phyloP scores from a whole-genome alignment of 2,797 vertebrate genomes.

The Epinephelus coioides region DNA sequence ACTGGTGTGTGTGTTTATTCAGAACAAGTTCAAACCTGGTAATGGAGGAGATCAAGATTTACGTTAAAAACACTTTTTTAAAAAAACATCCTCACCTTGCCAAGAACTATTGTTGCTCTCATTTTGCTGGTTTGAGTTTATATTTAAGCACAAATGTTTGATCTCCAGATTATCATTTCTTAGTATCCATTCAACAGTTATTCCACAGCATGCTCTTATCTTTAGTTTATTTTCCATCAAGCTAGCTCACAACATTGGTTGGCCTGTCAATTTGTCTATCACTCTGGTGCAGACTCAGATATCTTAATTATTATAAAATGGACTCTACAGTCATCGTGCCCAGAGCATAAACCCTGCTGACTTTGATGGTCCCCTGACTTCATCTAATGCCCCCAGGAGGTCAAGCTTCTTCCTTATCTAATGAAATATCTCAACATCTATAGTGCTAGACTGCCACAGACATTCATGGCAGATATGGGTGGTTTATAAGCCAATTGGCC shows the following conservation, averaged over 20 bases:
- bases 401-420: background rate
- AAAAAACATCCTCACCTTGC: background rate
- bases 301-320: background rate
- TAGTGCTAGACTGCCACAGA: too few relatives aligned
- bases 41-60: conserved; percentile 47
- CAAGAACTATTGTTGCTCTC: background rate
- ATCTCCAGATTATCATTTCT: background rate
- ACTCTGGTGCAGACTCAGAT: background rate
- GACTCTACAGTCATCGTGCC: background rate
- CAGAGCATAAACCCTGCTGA: conserved; percentile 2
- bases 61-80: conserved; percentile 35
- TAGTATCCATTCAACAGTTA: background rate
- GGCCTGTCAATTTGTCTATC: background rate
- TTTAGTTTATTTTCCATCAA: background rate
- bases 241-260: too few relatives aligned
- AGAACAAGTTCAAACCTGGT: conserved; percentile 70
- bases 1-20: conserved; percentile 47
- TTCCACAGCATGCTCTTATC: background rate
- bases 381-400: background rate
- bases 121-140: background rate
- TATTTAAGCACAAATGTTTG: background rate
- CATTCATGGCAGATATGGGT: too few relatives aligned
- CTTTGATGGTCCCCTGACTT: background rate
- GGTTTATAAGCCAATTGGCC: too few relatives aligned
- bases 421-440: background rate